Conservation (phyloP, 2,888 invertebrate genomes). For the Pocota personata region DNA sequence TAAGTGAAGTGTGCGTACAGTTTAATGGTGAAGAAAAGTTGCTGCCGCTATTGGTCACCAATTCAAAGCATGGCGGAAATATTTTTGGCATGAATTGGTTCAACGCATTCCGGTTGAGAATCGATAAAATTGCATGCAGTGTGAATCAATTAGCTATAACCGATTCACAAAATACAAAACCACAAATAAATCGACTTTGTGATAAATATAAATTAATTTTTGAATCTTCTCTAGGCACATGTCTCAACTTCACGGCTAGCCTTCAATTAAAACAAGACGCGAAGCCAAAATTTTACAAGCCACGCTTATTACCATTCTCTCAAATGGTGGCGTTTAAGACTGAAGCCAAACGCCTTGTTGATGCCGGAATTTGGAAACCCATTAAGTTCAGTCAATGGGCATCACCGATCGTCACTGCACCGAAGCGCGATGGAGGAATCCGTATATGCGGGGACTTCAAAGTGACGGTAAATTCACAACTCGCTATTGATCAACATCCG, state of each 20-base stretch:
- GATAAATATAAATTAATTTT: slow-evolving; percentile 20
- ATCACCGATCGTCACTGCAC: slow-evolving; percentile 78
- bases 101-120: neutral
- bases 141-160: slow-evolving; percentile 7
- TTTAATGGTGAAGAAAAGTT: too few species aligned
- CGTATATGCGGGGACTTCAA: slow-evolving; percentile 75
- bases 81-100: too few species aligned
- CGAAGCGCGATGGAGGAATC: slow-evolving; percentile 74
- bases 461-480: slow-evolving; percentile 74
- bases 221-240: slow-evolving; percentile 31
- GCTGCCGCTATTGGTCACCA: too few species aligned
- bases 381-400: slow-evolving; percentile 77
- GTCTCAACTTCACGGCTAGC: slow-evolving; percentile 53
- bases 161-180: neutral
- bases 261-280: slow-evolving; percentile 69
- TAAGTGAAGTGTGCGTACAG: too few species aligned
- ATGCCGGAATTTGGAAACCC: slow-evolving; percentile 58
- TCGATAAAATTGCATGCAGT: neutral
- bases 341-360: slow-evolving; percentile 69
- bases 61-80: too few species aligned
- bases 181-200: slow-evolving; percentile 11
- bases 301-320: slow-evolving; percentile 75
- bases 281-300: slow-evolving; percentile 69
- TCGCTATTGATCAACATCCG: slow-evolving; percentile 75
- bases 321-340: slow-evolving; percentile 53